Conservation (phyloP, 2,888 invertebrate species). For the Cephus rjabovi region DNA sequence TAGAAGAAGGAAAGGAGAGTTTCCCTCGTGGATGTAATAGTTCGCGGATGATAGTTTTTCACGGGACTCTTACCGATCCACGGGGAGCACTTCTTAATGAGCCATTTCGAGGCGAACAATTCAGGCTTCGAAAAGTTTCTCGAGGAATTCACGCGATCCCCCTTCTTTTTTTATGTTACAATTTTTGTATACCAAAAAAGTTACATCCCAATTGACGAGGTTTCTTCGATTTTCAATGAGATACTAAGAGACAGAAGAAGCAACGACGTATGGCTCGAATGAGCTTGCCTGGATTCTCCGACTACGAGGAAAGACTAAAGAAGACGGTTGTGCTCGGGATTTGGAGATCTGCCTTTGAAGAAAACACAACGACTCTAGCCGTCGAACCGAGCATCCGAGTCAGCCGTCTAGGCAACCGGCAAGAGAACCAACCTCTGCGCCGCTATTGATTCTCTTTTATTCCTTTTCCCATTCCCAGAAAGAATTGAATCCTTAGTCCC, state of each 20-base stretch:
- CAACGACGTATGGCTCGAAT: neutral
- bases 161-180: neutral
- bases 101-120: neutral
- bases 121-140: neutral
- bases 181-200: neutral
- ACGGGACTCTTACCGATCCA: neutral
- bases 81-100: neutral
- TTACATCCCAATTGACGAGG: neutral
- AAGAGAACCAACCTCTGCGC: slow-evolving; percentile 18
- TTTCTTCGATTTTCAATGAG: neutral
- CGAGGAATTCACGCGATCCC: neutral
- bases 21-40: neutral
- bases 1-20: neutral
- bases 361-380: slow-evolving; percentile 53
- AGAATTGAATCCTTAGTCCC: slow-evolving; percentile 61
- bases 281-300: neutral
- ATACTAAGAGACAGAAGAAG: neutral
- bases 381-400: slow-evolving; percentile 21
- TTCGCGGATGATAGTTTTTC: neutral
- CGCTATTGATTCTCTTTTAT: slow-evolving; percentile 55
- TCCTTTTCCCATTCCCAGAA: slow-evolving; percentile 42
- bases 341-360: slow-evolving; percentile 57
- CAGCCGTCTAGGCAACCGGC: slow-evolving; percentile 26
- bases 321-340: slow-evolving; percentile 36
- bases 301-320: neutral